Conservation (phyloP, 2,113 vertebrate genomes). For the Tautogolabrus adspersus region DNA sequence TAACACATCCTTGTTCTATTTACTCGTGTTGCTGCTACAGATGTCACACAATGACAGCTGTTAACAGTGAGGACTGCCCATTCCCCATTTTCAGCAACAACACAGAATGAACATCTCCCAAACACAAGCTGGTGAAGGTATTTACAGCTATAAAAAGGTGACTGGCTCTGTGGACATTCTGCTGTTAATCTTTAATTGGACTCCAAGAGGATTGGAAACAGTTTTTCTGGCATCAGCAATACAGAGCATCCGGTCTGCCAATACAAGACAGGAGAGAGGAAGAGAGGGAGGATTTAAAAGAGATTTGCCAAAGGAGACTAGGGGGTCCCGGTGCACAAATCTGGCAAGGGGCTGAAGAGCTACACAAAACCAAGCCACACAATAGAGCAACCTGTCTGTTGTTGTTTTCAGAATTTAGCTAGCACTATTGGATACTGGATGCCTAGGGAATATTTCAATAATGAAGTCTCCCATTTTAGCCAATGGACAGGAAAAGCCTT, state of each 20-base stretch:
- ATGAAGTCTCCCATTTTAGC: slow-evolving; percentile 51
- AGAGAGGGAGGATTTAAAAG: slow-evolving; percentile 60
- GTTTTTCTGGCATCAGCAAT: slow-evolving; percentile 63
- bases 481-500: slow-evolving; percentile 38
- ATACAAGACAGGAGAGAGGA: slow-evolving; percentile 43
- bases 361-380: slow-evolving; percentile 46
- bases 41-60: slow-evolving; percentile 23
- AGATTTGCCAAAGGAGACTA: slow-evolving; percentile 60
- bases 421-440: slow-evolving; percentile 5
- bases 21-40: background rate
- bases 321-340: slow-evolving; percentile 60
- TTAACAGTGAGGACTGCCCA: slow-evolving; percentile 1
- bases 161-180: slow-evolving; percentile 31
- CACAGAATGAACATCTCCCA: slow-evolving; percentile 11
- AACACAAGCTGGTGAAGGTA: slow-evolving; percentile 50
- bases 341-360: slow-evolving; percentile 61
- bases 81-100: slow-evolving; percentile 27
- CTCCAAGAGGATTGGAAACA: slow-evolving; percentile 60
- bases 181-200: slow-evolving; percentile 73
- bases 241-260: slow-evolving; percentile 51
- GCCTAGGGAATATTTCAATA: slow-evolving; percentile 52
- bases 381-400: slow-evolving; percentile 40
- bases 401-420: slow-evolving; percentile 47
- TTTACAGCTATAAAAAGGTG: slow-evolving; percentile 43
- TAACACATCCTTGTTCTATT: background rate